These are phyloP conservation scores for Plebejus argus DNA, from an alignment of 2,888 invertebrate genomes.

Conservation along the genomic window DNA sequence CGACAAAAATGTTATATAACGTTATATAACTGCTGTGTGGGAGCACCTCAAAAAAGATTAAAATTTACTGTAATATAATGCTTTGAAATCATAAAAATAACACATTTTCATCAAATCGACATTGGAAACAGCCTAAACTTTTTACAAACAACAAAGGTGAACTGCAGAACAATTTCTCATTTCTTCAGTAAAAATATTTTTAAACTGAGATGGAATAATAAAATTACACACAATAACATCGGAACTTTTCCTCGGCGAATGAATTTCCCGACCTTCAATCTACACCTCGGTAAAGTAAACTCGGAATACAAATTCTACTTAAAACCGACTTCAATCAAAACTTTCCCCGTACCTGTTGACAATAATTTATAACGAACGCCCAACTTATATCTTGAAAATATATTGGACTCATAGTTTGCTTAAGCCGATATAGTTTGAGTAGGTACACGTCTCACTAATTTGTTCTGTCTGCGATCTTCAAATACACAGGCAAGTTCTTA, in stretches of 20 bases:
- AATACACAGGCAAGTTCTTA: not conserved
- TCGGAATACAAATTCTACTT: conserved; percentile 61
- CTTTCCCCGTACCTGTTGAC: conserved; percentile 53
- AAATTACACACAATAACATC: conserved; percentile 31
- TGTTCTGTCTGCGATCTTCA: not conserved
- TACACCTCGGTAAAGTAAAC: conserved; percentile 59
- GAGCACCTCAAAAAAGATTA: too few relatives aligned
- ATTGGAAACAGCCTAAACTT: not conserved
- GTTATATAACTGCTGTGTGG: too few relatives aligned
- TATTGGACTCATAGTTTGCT: conserved; percentile 10
- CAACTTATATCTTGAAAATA: conserved; percentile 24
- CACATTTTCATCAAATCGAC: not conserved
- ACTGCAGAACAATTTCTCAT: not conserved
- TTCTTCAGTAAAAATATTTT: conserved; percentile 4
- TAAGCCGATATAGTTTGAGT: not conserved
- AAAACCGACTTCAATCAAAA: conserved; percentile 60
- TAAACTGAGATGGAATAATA: conserved; percentile 1
- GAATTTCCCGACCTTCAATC: conserved; percentile 56
- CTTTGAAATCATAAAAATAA: not conserved
- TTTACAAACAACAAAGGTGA: not conserved
- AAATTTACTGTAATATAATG: too few relatives aligned
- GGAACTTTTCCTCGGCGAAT: conserved; percentile 35
- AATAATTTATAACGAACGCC: conserved; percentile 36
- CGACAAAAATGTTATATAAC: too few relatives aligned
- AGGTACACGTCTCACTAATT: not conserved